Conservation (phyloP, 35 echinoderm and acorn worm species). For the Stichopus chloronotus region DNA sequence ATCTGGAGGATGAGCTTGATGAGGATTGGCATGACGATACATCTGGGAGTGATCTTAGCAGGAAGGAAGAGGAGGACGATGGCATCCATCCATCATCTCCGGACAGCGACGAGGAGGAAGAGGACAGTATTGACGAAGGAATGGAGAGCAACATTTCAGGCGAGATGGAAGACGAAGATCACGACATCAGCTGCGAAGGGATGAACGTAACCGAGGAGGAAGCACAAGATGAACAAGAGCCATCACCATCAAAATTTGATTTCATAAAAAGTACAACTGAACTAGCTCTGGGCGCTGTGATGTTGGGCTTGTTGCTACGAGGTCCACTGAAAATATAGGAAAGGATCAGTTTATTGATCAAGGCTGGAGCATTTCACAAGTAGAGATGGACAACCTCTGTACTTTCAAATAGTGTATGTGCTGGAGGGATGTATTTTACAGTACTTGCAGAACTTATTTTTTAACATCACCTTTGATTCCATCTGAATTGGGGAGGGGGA, state of each 20-base stretch:
- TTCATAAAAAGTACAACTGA: constrained; percentile 25
- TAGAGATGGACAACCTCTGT: no score
- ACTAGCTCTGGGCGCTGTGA: constrained; percentile 27
- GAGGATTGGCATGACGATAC: not conserved
- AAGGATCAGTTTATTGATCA: not conserved
- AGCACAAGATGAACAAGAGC: not conserved
- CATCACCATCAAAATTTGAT: not conserved
- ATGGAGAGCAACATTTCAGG: constrained; percentile 26
- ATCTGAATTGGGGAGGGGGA: no score
- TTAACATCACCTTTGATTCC: no score
- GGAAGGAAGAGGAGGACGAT: not conserved
- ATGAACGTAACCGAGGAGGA: constrained; percentile 32
- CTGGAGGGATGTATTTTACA: no score
- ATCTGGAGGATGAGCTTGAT: constrained; percentile 10
- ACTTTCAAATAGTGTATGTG: no score
- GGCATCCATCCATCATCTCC: not conserved
- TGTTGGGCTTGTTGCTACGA: constrained; percentile 21
- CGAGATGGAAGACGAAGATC: not conserved
- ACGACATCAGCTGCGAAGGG: not conserved
- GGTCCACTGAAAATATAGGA: not conserved
- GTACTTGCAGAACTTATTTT: no score
- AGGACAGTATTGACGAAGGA: not conserved
- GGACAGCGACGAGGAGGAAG: not conserved
- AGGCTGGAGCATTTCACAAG: not conserved
- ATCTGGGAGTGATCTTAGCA: not conserved